A percentile compares a stretch with the other conserved stretches of the same genome.
phyloP scores from a whole-genome alignment of 2,888 invertebrate genomes.

The Auanema freiburgensis region DNA sequence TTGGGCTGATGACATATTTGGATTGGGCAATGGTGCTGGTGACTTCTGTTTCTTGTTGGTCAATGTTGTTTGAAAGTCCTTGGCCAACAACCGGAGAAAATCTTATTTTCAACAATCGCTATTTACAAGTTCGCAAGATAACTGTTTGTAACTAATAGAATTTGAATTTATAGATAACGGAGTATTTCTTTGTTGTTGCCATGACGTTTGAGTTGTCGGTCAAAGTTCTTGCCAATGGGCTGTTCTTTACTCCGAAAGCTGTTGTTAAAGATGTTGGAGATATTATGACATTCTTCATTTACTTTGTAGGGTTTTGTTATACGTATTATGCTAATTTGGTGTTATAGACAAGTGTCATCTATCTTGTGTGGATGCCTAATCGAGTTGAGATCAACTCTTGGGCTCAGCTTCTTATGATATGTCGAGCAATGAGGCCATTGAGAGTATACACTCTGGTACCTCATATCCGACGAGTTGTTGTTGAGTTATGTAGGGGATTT shows the following conservation, averaged over 20 bases:
- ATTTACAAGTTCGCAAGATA: slow-evolving; percentile 74
- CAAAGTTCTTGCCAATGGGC: slow-evolving; percentile 93
- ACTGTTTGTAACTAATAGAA: background rate
- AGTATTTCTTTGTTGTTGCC: slow-evolving; percentile 94
- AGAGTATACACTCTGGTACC: slow-evolving; percentile 89
- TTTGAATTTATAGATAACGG: slow-evolving; percentile 72
- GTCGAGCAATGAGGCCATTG: slow-evolving; percentile 91
- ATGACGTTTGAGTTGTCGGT: slow-evolving; percentile 95
- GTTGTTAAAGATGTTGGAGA: slow-evolving; percentile 96
- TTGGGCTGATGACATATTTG: slow-evolving; percentile 94
- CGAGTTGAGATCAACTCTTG: slow-evolving; percentile 88
- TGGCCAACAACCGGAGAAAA: slow-evolving; percentile 66
- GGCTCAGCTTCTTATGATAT: slow-evolving; percentile 90
- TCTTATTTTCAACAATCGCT: slow-evolving; percentile 87
- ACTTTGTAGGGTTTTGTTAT: slow-evolving; percentile 73
- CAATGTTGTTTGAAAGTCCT: slow-evolving; percentile 99
- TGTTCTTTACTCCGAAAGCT: slow-evolving; percentile 96
- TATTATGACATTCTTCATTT: slow-evolving; percentile 95
- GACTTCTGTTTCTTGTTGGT: slow-evolving; percentile 92
- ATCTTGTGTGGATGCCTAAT: slow-evolving; percentile 92
- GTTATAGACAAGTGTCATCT: slow-evolving; percentile 66
- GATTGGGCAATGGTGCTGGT: slow-evolving; percentile 99
- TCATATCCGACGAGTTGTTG: slow-evolving; percentile 98
- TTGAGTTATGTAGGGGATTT: slow-evolving; percentile 95
- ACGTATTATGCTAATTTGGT: background rate